Evolutionary conservation across 2,113 vertebrate genomes (phyloP).

Genomic region (Corvus cornix): DNA sequence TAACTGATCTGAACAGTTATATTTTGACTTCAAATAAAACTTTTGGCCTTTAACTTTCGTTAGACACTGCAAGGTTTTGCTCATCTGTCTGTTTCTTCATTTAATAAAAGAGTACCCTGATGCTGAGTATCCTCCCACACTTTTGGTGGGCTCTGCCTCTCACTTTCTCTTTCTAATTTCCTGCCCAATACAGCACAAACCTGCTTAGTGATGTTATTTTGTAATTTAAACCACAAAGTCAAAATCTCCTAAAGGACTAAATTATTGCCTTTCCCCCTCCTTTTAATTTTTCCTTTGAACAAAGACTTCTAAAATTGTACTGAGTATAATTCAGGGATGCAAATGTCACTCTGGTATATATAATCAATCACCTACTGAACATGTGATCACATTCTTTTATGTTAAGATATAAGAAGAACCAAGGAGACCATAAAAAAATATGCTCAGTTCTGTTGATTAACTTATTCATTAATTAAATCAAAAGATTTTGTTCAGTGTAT

Average conservation of each 20-base stretch:
- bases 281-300: neutral
- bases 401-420: neutral
- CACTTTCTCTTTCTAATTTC: neutral
- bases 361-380: neutral
- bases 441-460: neutral
- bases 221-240: neutral
- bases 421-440: neutral
- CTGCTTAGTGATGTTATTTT: neutral
- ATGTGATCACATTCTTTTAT: neutral
- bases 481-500: neutral
- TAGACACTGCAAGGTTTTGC: neutral
- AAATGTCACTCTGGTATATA: neutral
- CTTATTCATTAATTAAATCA: neutral
- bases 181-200: neutral
- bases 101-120: neutral
- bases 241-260: neutral
- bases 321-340: neutral
- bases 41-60: neutral
- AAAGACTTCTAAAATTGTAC: neutral
- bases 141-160: neutral
- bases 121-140: neutral
- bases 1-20: neutral
- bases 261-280: neutral
- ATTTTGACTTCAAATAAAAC: neutral
- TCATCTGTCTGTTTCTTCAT: neutral